Base-by-base conservation (phyloP, 2,113 vertebrate species). In the Brachyhypopomus occidentalis region DNA sequence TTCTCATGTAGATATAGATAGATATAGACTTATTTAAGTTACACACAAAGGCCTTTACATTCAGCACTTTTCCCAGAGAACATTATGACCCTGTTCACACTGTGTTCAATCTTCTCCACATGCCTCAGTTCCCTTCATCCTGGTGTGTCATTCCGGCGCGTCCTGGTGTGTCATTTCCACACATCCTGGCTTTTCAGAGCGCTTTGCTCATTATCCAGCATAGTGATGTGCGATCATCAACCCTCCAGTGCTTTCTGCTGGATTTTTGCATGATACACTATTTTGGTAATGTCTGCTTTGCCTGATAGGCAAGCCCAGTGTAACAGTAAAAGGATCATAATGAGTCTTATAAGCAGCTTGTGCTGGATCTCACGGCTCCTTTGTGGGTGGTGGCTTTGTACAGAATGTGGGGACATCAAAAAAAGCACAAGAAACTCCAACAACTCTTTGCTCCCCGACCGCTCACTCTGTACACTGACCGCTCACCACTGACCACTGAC, bases 1-100 rank as follows among this genome's bases (percentile, higher is more conserved):
- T 75, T 84, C 60, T 12, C 30, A 63, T n/a, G 17, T 64, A 80
- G 76, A 78, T 52, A 52, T 52, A 52, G 45, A 52, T 52, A 48
- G n/a, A 25, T 48, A 77, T 60, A 9, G n/a, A 76, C 23, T 16
- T 22, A n/a, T 64, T 66, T 3, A 48, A 27, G 52, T 27, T 7
- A 64, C 25, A 72, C 78, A 72, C 36, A 17, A 60, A 72, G 45
- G 23, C 62, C 19, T 9, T 34, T 23, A 2, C 5, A 22, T 25
- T 17, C 23, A n/a, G 22, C 38, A 23, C 22, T 59, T 55, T 71
- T 55, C 55, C 66, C 64, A 59, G 41, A 76, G 12, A 23, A n/a
- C 14, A n/a, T 45, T 14, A 48, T 7, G 16, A 55, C 59, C 16
- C 41, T 36, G 45, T 62, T 60, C n/a, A 55, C 73, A 70, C 55